phyloP scores from a whole-genome alignment of 2,797 vertebrate genomes.

The Enteromius fasciolatus region DNA sequence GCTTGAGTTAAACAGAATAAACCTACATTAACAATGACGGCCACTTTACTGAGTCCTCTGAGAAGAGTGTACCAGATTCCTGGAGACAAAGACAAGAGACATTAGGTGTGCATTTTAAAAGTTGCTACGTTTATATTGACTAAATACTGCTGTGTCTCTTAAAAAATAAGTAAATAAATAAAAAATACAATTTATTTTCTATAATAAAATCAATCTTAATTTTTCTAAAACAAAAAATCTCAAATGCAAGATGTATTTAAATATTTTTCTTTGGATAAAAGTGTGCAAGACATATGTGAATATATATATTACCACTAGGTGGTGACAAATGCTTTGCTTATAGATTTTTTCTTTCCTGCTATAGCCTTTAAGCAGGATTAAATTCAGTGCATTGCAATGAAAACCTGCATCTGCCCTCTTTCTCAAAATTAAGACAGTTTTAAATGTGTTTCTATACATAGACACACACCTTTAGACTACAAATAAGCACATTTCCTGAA shows the following conservation, averaged over 20 bases:
- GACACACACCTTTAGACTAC: too few relatives aligned
- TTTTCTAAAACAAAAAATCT: not conserved
- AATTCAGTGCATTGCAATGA: not conserved
- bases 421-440: not conserved
- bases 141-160: not conserved
- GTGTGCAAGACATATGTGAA: too few relatives aligned
- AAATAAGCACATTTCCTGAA: not conserved
- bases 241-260: not conserved
- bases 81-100: slow-evolving; percentile 36
- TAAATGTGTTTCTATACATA: not conserved
- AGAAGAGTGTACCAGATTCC: slow-evolving; percentile 99
- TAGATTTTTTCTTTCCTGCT: not conserved
- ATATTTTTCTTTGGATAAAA: not conserved
- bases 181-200: not conserved
- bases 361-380: not conserved
- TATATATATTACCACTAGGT: slow-evolving; percentile 35
- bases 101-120: not conserved
- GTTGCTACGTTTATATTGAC: not conserved
- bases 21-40: slow-evolving; percentile 97
- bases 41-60: slow-evolving; percentile 92
- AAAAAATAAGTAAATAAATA: not conserved
- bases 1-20: not conserved
- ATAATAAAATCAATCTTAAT: not conserved
- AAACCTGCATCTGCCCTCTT: not conserved
- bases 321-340: not conserved